A percentile compares a stretch with the other conserved stretches of the same genome.
These are phyloP conservation scores for Oceanodroma leucorhoa DNA, from an alignment of 2,797 vertebrate species.

Conservation along the genomic window DNA sequence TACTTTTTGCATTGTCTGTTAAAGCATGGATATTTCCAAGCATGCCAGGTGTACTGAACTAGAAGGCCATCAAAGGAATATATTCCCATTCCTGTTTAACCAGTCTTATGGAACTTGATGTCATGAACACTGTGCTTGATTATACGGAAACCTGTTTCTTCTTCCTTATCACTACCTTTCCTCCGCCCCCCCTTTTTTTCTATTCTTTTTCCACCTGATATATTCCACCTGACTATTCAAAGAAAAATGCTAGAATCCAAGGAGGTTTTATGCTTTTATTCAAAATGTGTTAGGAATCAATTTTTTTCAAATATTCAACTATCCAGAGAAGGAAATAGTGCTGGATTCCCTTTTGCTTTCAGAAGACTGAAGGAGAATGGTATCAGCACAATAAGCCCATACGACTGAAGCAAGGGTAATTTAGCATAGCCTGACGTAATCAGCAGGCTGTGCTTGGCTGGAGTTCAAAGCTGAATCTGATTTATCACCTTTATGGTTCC, in stretches of 20 bases:
- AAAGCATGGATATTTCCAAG: neutral
- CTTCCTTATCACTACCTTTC: neutral
- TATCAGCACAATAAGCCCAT: neutral
- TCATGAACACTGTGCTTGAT: neutral
- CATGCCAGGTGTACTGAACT: neutral
- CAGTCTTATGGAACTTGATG: neutral
- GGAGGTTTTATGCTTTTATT: neutral
- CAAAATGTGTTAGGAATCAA: neutral
- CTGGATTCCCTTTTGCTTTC: neutral
- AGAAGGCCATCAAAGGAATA: neutral
- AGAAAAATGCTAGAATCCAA: neutral
- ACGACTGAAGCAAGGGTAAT: neutral
- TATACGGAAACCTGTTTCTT: neutral
- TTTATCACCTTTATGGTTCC: slow-evolving; percentile 49
- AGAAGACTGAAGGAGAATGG: neutral
- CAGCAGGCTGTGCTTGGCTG: neutral
- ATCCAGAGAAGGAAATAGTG: neutral
- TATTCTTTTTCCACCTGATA: neutral
- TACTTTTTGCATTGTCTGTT: neutral
- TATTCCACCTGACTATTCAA: neutral
- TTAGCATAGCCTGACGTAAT: neutral
- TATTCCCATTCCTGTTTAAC: neutral
- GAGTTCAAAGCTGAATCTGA: slow-evolving; percentile 43
- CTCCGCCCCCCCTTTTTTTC: fast-evolving
- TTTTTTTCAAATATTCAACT: neutral